Percentiles rank a stretch among this genome's conserved stretches.
Evolutionary conservation across 2,113 vertebrate species (phyloP).

Genomic region (Onychorhynchus coronatus): DNA sequence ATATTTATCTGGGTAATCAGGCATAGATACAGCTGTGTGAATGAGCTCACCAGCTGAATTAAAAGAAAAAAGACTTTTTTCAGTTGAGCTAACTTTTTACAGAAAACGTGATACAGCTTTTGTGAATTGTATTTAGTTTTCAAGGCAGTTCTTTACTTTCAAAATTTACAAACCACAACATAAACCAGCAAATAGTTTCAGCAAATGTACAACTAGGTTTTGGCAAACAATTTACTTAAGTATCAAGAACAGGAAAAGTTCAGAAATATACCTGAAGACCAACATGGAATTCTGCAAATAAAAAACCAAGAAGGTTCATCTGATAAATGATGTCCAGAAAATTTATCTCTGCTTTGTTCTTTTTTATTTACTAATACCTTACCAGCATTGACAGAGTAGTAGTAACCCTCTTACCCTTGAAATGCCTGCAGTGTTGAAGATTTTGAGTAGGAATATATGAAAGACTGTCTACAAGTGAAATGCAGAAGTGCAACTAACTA

Average conservation of each 20-base stretch:
- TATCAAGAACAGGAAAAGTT: neutral
- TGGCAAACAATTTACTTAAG: neutral
- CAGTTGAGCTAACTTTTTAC: neutral
- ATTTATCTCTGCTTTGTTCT: neutral
- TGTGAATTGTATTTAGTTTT: neutral
- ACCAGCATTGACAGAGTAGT: neutral
- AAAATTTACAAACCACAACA: neutral
- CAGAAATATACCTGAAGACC: neutral
- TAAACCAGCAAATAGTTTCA: neutral
- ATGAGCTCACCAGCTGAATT: neutral
- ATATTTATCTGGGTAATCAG: neutral
- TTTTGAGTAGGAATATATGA: neutral
- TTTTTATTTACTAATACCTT: neutral
- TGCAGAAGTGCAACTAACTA: neutral
- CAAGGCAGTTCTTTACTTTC: neutral
- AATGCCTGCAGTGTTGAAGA: neutral
- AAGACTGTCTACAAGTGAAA: neutral
- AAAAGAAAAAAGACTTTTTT: neutral
- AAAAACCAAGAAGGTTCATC: neutral
- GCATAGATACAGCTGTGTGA: constrained; percentile 7
- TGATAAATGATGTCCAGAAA: neutral
- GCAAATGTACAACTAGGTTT: neutral
- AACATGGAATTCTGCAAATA: neutral
- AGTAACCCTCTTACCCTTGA: neutral
- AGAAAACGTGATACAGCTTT: neutral